phyloP scores from a whole-genome alignment of 2,113 vertebrate genomes.

The Elgaria multicarinata region DNA sequence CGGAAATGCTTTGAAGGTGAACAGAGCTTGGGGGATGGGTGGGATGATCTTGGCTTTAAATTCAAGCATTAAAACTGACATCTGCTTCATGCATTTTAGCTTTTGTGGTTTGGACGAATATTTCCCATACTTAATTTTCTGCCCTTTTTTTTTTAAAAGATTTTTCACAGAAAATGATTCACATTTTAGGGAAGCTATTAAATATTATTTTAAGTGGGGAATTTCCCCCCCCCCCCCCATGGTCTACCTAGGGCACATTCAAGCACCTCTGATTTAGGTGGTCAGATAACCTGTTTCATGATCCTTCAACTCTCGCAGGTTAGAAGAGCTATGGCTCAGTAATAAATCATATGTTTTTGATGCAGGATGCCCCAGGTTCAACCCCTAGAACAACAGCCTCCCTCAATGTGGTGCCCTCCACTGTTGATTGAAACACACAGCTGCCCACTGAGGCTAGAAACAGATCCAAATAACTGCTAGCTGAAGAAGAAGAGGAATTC shows the following conservation, averaged over 20 bases:
- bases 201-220: neutral
- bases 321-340: neutral
- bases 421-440: no score
- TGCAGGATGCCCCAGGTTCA: neutral
- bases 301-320: neutral
- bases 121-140: neutral
- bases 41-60: neutral
- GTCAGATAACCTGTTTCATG: neutral
- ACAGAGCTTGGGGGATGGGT: neutral
- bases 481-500: no score
- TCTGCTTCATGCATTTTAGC: neutral
- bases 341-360: neutral
- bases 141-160: neutral
- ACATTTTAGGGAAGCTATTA: no score
- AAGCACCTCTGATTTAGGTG: neutral
- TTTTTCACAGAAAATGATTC: neutral
- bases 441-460: no score
- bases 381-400: no score
- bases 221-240: no score
- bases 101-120: neutral
- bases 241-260: neutral
- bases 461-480: no score
- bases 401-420: no score
- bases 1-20: neutral
- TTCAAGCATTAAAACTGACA: neutral